Evolutionary conservation across 2,888 invertebrate genomes (phyloP).

Genomic region (Spilarctia lutea): DNA sequence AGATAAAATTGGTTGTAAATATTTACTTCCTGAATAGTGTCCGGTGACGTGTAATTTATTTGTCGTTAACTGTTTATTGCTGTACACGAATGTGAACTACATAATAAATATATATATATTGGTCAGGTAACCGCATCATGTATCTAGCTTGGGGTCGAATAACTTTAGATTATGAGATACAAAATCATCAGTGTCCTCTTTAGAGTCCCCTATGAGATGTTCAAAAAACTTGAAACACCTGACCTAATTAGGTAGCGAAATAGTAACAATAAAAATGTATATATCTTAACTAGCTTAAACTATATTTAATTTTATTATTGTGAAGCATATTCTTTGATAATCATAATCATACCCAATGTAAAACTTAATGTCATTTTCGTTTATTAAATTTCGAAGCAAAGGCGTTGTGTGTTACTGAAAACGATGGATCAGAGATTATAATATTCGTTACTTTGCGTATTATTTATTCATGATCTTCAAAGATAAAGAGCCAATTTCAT

Average conservation of each 20-base stretch:
- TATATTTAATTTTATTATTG: too few relatives aligned
- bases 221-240: neutral
- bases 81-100: neutral
- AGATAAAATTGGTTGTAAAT: too few relatives aligned
- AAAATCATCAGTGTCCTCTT: neutral
- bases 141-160: conserved; percentile 2
- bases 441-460: neutral
- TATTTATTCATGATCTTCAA: neutral
- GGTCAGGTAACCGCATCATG: neutral
- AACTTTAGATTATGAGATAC: neutral
- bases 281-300: too few relatives aligned
- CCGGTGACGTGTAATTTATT: conserved; percentile 19
- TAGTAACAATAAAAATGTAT: too few relatives aligned
- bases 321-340: too few relatives aligned
- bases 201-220: neutral
- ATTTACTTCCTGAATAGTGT: neutral
- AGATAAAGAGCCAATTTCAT: neutral
- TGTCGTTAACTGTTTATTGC: conserved; percentile 21
- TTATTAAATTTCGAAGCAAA: neutral
- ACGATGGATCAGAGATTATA: neutral
- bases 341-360: too few relatives aligned
- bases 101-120: neutral
- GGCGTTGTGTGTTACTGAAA: neutral
- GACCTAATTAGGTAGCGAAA: neutral
- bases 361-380: neutral